Evolutionary conservation across 2,888 invertebrate species (phyloP), one percentile per base, ranked within the genome.

Genomic region (Pemphredon lugubris): DNA sequence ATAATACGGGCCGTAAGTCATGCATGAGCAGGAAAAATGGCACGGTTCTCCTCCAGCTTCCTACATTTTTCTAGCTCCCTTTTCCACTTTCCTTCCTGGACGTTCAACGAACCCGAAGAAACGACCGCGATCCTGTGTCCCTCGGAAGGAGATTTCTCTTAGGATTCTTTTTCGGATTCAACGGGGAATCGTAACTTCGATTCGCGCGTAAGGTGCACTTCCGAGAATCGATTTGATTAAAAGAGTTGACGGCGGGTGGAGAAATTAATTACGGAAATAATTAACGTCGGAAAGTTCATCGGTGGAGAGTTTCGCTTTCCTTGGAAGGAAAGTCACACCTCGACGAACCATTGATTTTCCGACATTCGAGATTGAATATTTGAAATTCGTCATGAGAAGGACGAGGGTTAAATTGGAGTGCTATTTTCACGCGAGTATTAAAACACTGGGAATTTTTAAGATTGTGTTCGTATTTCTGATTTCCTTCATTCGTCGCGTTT

Each of bases 1-100:
- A 81, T 82, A 77, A 82, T 76, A 55, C 55, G 75, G 51, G 54
- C 63, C 70, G 68, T 76, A 81, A 82, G 79, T 82, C 79, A 81
- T 68, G 75, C 70, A 64, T 54, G 55, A 47, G 42, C 42, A 51
- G 59, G 64, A 69, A 66, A 72, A 64, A 65, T 75, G 54, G 57
- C 60, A 18, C 34, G 63, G 40, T 61, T 50, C 58, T 58, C 47
- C 40, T 20, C 26, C 37, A n/a, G 44, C 23, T 59, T 54, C 45
- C 65, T 47, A 67, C 66, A 57, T 59, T 73, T 73, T 61, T 60
- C 39, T 30, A 42, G 11, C 32, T 45, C 11, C 14, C 37, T 45
- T 21, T 21, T 18, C 26, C 21, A 21, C 32, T 44, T 20, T 6
- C 16, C 6, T 26, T 32, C 45, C 53, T 26, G 44, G 11, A 13